phyloP scores from a whole-genome alignment of 2,888 invertebrate genomes.

The Drosophila anomalata region DNA sequence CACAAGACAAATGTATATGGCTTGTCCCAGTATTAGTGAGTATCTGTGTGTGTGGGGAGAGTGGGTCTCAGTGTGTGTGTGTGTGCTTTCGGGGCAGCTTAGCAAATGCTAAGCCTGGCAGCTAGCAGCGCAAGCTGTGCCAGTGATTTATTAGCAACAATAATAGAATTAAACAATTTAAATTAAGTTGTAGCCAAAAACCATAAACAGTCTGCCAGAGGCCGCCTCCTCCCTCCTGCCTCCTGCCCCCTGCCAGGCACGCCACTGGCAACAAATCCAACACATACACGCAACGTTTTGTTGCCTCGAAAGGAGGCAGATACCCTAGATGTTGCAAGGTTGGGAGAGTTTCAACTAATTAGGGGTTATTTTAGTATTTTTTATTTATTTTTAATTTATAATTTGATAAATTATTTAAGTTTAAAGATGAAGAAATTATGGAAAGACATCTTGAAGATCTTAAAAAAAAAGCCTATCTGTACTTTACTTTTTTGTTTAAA shows the following conservation, averaged over 20 bases:
- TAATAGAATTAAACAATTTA: constrained; percentile 83
- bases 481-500: no score
- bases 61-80: constrained; percentile 37
- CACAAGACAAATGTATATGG: constrained; percentile 68
- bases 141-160: constrained; percentile 82
- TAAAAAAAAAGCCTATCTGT: no score
- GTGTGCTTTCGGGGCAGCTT: constrained; percentile 56
- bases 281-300: constrained; percentile 34
- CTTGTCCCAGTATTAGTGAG: not conserved
- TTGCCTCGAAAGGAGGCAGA: constrained; percentile 4
- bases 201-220: constrained; percentile 78
- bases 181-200: constrained; percentile 82
- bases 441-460: no score
- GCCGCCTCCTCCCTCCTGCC: not conserved
- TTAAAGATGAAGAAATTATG: no score
- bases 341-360: not conserved
- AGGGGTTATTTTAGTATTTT: not conserved
- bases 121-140: constrained; percentile 75
- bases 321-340: not conserved
- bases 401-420: no score
- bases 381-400: not conserved
- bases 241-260: not conserved
- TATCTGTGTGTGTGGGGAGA: constrained; percentile 6
- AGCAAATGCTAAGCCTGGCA: constrained; percentile 76
- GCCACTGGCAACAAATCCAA: not conserved